Base-by-base conservation (phyloP, 2,113 vertebrate species). In the Lampris megalopsis region DNA sequence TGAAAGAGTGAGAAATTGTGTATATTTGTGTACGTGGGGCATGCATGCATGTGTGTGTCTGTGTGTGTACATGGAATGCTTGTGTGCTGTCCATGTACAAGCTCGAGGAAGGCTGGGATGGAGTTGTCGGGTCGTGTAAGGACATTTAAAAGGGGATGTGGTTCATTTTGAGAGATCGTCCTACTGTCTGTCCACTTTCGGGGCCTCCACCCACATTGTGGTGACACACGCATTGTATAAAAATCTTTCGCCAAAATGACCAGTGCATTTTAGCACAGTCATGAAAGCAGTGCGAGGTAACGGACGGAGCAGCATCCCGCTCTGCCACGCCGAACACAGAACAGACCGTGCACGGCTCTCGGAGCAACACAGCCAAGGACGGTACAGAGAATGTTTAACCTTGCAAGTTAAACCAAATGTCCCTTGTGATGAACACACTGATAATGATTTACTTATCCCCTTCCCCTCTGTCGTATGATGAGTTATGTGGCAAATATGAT, bases 51-150 rank as follows among this genome's bases (percentile, higher is more conserved):
- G 53, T 56, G 7, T 64, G 58, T 38, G 1, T 56, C 57, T 67
- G 62, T 72, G 37, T 75, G 48, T 43, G 49, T 57, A 52, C 64
- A 40, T 65, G 67, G 63, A 41, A 53, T 66, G 52, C 65, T 52
- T 73, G 62, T 58, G 61, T 56, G 61, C 9, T 52, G 60, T 45
- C 48, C 63, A 13, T 62, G 71, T 63, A 71, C 57, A 57, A 65
- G 54, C 10, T 4, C 70, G 53, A 45, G 68, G 68, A 52, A 52
- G 73, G 48, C 38, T 60, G 52, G 52, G 36, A 68, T 69, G 40
- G 79, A 79, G 83, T 80, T 35, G 43, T 36, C 8, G 37, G 77
- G 75, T 85, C 78, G 84, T 38, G 57, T 79, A 50, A 86, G 86
- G 86, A 76, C 79, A 79, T 62, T 67, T n/a, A 54, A 41, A 78